A percentile compares a stretch with the other conserved stretches of the same genome.
These are phyloP conservation scores for Drymodes brunneopygia DNA, from an alignment of 2,113 vertebrate genomes.

Conservation along the genomic window DNA sequence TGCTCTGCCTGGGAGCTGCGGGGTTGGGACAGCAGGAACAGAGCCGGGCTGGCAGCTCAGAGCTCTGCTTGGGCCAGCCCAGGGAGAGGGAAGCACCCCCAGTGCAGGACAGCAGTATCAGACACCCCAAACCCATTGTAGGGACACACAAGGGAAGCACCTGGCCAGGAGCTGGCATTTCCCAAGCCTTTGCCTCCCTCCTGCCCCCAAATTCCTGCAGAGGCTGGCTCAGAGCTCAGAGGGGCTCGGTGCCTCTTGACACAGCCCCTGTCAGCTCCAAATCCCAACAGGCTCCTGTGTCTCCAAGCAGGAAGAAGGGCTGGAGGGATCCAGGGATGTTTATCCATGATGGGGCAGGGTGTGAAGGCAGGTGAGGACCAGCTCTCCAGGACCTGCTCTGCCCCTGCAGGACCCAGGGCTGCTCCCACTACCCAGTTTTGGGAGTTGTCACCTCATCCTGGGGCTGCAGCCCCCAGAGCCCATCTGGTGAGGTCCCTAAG, in stretches of 20 bases:
- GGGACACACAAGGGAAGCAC: too few relatives aligned
- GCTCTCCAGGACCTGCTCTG: neutral
- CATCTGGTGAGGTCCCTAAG: neutral
- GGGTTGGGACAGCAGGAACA: neutral
- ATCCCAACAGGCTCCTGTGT: accelerated
- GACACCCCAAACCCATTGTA: neutral
- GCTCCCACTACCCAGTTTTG: neutral
- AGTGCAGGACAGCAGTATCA: accelerated
- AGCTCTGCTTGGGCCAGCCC: neutral
- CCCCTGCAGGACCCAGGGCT: neutral
- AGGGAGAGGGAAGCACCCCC: neutral
- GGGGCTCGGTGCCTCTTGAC: neutral
- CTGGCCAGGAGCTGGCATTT: neutral
- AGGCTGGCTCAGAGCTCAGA: neutral
- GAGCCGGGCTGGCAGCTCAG: accelerated
- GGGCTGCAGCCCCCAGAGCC: neutral
- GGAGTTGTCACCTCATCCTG: neutral
- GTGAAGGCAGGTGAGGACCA: neutral
- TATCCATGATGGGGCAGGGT: accelerated
- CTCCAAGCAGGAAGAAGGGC: neutral
- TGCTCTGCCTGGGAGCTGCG: neutral
- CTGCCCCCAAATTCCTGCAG: neutral
- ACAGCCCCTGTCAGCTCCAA: neutral
- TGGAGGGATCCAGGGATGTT: neutral
- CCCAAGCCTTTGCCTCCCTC: neutral